Evolutionary conservation across 2,113 vertebrate species (phyloP).

Genomic region (Bufo gargarizans): DNA sequence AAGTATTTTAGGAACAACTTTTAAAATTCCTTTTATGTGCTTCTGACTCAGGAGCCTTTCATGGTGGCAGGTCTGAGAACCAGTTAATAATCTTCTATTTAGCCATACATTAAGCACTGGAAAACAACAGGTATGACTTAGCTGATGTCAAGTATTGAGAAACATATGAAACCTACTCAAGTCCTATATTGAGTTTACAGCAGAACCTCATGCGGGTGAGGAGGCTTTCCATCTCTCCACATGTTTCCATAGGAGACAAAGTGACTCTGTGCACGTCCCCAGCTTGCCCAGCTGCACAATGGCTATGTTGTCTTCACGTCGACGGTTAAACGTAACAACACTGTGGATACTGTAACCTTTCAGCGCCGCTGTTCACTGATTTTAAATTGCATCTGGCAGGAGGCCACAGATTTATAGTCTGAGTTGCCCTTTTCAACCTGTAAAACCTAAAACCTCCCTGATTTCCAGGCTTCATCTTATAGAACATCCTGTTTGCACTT

Average conservation of each 20-base stretch:
- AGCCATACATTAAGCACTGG: neutral
- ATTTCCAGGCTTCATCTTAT: neutral
- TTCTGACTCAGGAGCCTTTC: conserved; percentile 8
- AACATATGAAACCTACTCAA: neutral
- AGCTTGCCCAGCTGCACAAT: conserved; percentile 26
- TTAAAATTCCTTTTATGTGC: neutral
- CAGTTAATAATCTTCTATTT: neutral
- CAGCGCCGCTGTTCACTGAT: neutral
- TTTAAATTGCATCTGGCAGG: conserved; percentile 37
- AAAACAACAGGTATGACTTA: conserved; percentile 17
- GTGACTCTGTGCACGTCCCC: conserved; percentile 45
- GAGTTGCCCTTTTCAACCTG: conserved; percentile 41
- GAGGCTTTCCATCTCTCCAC: conserved; percentile 25
- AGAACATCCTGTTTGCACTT: neutral
- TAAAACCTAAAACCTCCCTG: conserved; percentile 9
- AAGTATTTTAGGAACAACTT: neutral
- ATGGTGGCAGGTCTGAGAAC: neutral
- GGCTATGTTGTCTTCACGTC: conserved; percentile 29
- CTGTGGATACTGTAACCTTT: conserved; percentile 48
- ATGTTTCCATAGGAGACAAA: conserved; percentile 48
- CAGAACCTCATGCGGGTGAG: neutral
- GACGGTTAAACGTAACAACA: conserved; percentile 18
- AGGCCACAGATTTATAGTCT: conserved; percentile 42
- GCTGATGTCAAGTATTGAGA: neutral
- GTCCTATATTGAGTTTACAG: neutral